phyloP scores from a whole-genome alignment of 2,888 invertebrate species.

The Anthoptus insignis region DNA sequence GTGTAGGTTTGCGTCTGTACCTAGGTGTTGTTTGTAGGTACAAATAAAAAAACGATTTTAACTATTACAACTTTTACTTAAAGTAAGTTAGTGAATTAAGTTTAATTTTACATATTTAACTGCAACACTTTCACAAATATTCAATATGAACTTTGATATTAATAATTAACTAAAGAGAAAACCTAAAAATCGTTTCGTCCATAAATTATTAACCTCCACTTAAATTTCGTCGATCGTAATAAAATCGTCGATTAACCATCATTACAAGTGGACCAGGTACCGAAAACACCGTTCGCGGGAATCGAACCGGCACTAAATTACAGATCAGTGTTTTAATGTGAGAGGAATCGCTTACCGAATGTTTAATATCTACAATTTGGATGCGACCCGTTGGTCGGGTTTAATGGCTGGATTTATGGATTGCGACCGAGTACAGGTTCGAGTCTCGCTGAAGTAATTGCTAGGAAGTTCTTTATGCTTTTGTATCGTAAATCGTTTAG shows the following conservation, averaged over 20 bases:
- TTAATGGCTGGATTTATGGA: constrained; percentile 48
- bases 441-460: constrained; percentile 4
- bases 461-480: neutral
- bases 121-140: neutral
- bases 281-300: constrained; percentile 47
- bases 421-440: constrained; percentile 46
- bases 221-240: constrained; percentile 33
- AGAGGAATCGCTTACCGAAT: constrained; percentile 40
- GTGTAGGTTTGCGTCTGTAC: too few species aligned
- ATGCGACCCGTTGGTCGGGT: constrained; percentile 21
- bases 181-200: constrained; percentile 21
- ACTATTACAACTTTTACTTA: too few species aligned
- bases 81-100: too few species aligned
- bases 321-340: constrained; percentile 44
- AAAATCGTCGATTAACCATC: constrained; percentile 45
- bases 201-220: constrained; percentile 29
- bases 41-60: too few species aligned
- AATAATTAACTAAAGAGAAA: constrained; percentile 14
- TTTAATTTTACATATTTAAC: too few species aligned
- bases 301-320: constrained; percentile 52
- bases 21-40: too few species aligned
- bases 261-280: constrained; percentile 52
- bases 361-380: constrained; percentile 42
- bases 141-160: constrained; percentile 4
- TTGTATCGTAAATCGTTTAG: too few species aligned